phyloP scores from a whole-genome alignment of 2,113 vertebrate genomes.

The Mustelus asterias region DNA sequence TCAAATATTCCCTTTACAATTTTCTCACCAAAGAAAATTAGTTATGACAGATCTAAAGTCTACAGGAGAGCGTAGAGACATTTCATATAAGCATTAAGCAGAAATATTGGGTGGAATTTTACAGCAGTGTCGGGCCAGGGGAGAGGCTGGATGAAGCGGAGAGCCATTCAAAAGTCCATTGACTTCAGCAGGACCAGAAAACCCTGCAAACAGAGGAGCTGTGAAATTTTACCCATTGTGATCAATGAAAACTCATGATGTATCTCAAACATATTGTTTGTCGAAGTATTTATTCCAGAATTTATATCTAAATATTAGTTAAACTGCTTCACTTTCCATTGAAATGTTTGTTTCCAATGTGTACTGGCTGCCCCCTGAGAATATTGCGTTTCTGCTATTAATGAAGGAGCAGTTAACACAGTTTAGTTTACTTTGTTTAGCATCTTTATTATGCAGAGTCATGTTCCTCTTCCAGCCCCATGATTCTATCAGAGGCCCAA shows the following conservation, averaged over 20 bases:
- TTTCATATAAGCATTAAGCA: not conserved
- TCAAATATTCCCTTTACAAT: not conserved
- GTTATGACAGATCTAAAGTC: not conserved
- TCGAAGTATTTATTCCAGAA: not conserved
- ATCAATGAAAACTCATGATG: not conserved
- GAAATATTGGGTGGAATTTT: not conserved
- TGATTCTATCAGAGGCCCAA: not conserved
- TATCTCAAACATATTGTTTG: not conserved
- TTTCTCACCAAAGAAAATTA: not conserved
- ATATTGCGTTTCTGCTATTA: not conserved
- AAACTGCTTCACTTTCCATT: not conserved
- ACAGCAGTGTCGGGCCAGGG: too few species aligned
- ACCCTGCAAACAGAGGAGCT: too few species aligned
- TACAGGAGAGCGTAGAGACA: not conserved
- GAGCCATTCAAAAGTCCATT: too few species aligned
- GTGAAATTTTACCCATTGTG: not conserved
- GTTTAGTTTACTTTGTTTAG: not conserved
- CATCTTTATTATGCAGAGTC: not conserved
- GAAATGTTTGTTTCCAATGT: not conserved
- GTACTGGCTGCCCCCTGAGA: not conserved
- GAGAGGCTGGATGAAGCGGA: too few species aligned
- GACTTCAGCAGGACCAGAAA: too few species aligned
- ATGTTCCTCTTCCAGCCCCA: not conserved
- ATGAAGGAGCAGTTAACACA: not conserved
- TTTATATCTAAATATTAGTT: not conserved